A percentile compares a stretch with the other conserved stretches of the same genome.
These are phyloP conservation scores for Antechinus stuartii DNA, from an alignment of 2,113 vertebrate species.

Conservation along the genomic window DNA sequence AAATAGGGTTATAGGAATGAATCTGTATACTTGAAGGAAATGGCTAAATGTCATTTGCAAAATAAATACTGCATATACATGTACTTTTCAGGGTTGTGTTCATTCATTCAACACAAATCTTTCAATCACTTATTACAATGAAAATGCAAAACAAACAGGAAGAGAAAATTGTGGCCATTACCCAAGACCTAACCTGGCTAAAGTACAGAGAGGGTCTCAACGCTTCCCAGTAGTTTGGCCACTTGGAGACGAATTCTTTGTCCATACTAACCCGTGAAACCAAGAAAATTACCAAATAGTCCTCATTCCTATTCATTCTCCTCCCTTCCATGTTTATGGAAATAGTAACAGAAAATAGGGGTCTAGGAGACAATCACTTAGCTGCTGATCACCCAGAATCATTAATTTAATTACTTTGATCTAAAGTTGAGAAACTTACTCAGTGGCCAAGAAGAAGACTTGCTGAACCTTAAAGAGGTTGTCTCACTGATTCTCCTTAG, in stretches of 20 bases:
- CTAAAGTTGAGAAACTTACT: background rate
- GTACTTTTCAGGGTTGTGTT: conserved; percentile 33
- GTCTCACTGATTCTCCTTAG: background rate
- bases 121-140: background rate
- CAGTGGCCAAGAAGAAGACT: background rate
- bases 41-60: conserved; percentile 1
- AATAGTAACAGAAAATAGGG: background rate
- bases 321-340: background rate
- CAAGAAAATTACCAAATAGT: background rate
- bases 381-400: background rate
- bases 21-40: conserved; percentile 11
- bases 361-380: background rate
- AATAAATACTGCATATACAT: background rate
- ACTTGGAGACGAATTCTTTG: background rate
- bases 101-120: background rate
- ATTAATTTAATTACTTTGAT: background rate
- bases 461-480: background rate
- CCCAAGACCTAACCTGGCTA: background rate
- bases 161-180: background rate
- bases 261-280: background rate
- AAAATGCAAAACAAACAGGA: background rate
- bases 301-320: background rate
- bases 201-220: background rate
- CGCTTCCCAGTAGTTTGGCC: background rate
- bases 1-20: conserved; percentile 16